phyloP scores from a whole-genome alignment of 1,140 invertebrate species.

The Brachionus paranguensis region DNA sequence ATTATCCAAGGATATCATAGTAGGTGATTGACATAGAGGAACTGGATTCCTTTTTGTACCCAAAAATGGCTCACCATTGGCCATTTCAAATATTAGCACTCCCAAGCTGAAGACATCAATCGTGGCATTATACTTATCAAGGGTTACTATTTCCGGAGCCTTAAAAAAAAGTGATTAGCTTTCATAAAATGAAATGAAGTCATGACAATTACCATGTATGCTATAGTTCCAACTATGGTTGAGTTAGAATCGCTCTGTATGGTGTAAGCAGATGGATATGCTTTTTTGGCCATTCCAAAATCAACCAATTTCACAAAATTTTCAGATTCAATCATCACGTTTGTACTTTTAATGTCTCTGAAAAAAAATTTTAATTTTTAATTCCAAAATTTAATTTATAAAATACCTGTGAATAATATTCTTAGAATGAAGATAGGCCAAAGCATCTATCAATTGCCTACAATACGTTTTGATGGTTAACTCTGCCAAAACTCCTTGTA shows the following conservation, averaged over 20 bases:
- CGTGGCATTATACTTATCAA: constrained; percentile 15
- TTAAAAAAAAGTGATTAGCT: background rate
- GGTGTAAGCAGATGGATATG: background rate
- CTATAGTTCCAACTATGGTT: background rate
- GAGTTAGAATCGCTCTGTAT: background rate
- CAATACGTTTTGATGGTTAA: background rate
- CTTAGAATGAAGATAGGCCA: constrained; percentile 15
- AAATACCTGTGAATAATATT: constrained; percentile 15
- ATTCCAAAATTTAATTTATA: background rate
- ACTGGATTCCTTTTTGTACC: background rate
- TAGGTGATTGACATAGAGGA: background rate
- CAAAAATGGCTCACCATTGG: constrained; percentile 3
- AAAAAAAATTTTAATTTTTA: background rate
- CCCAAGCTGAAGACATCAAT: constrained; percentile 18
- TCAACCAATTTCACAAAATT: background rate
- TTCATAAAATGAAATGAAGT: background rate
- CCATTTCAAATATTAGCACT: constrained; percentile 33
- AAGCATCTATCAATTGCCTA: background rate
- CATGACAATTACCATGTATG: background rate
- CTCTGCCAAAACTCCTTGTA: background rate
- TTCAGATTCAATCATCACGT: background rate
- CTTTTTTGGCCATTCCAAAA: constrained; percentile 34
- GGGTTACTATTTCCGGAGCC: constrained; percentile 6
- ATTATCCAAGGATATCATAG: background rate
- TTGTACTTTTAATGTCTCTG: constrained; percentile 17